These are phyloP conservation scores for Patella pellucida DNA, from an alignment of 2,888 invertebrate species.

Conservation along the genomic window DNA sequence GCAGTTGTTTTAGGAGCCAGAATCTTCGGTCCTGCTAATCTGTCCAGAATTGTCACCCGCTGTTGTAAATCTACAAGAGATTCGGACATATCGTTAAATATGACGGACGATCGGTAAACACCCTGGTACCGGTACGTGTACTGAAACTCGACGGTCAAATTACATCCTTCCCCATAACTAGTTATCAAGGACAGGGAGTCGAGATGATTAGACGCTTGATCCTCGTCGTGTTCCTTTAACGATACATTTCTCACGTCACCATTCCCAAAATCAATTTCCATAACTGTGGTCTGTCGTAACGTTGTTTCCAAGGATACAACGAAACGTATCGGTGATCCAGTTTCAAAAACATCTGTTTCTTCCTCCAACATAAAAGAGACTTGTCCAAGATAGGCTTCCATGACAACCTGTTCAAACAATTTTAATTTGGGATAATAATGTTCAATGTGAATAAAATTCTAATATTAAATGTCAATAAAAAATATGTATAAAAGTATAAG, in stretches of 20 bases:
- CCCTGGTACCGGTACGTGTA: slow-evolving; percentile 48
- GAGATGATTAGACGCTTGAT: not conserved
- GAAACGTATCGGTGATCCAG: slow-evolving; percentile 40
- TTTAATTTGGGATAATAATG: not conserved
- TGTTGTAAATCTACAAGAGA: slow-evolving; percentile 20
- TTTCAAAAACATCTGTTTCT: slow-evolving; percentile 28
- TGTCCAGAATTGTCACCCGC: slow-evolving; percentile 33
- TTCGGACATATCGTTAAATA: slow-evolving; percentile 36
- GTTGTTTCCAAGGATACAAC: slow-evolving; percentile 50
- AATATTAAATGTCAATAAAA: too few relatives aligned
- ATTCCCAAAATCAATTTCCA: slow-evolving; percentile 53
- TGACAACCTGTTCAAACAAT: slow-evolving; percentile 39
- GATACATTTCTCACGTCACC: slow-evolving; percentile 40
- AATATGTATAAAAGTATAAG: too few relatives aligned
- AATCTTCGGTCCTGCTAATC: slow-evolving; percentile 34
- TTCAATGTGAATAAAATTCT: too few relatives aligned
- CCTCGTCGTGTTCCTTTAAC: slow-evolving; percentile 38
- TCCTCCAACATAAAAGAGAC: slow-evolving; percentile 38
- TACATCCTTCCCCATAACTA: slow-evolving; percentile 57
- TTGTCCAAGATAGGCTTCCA: slow-evolving; percentile 37
- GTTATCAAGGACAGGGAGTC: slow-evolving; percentile 37
- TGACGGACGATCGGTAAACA: slow-evolving; percentile 38
- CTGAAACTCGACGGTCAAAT: slow-evolving; percentile 48
- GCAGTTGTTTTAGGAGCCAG: slow-evolving; percentile 21
- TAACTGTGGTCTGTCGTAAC: slow-evolving; percentile 44